Evolutionary conservation across 2,888 invertebrate genomes (phyloP), one percentile per base, ranked within the genome.

Genomic region (Uloborus plumipes): DNA sequence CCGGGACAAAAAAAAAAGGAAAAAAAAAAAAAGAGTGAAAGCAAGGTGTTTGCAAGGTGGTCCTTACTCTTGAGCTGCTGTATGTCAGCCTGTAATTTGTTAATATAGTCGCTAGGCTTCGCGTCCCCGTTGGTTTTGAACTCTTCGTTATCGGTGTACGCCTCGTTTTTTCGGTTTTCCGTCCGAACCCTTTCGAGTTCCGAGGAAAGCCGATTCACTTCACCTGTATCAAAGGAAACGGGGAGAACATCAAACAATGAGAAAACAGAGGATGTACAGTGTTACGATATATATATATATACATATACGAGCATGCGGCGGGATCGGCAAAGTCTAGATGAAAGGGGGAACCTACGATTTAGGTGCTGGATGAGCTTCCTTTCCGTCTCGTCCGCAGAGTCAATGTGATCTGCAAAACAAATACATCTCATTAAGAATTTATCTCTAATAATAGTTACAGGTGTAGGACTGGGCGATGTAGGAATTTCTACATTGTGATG

Each of bases 351-450:
- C 86, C 79, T 86, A 89, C 89, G 88, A 87, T 88, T 88, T 78
- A 89, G 85, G 73, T 87, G 86, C 75, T 86, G 86, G 22, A 88
- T 88, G 50, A 88, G 85, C 76, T 87, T 87, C 78, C 88, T 88
- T 79, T 87, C 87, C 78, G 87, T 87, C 61, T 39, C 39, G 3
- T 39, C 39, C 11, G 39, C 39, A 7, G 39, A 39, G 39, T 39
- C 39, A 1, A 39, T 39, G 39, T 39, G 39, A 39, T 39, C 39
- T 39, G 39, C 39, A 39, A 39, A 11, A 2, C 1, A 39, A 39
- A 39, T 39, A 39, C 7, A 39, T 39, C 39, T 9, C 3, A 11
- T 39, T 26, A 2, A 26, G 26, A 26, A 26, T 26, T 26, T 26
- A 26, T 26, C n/a, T n/a, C n/a, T n/a, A n/a, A n/a, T n/a, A n/a